These are phyloP conservation scores for Timema cristinae DNA, from an alignment of 2,888 invertebrate genomes.

Conservation along the genomic window DNA sequence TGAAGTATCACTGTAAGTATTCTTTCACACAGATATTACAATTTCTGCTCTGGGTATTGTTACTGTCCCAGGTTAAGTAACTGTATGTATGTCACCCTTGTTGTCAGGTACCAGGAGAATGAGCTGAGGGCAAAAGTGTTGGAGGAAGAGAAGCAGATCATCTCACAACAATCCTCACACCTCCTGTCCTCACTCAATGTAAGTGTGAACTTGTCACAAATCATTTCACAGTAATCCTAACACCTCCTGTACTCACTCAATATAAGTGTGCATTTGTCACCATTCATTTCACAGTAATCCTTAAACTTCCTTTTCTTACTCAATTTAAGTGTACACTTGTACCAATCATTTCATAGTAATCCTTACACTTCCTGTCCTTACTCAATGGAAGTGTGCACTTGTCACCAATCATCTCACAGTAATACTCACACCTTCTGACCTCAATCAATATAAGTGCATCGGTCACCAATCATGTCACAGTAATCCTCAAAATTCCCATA, in stretches of 20 bases:
- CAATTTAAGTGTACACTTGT: conserved; percentile 29
- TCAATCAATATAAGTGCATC: conserved; percentile 29
- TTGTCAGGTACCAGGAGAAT: conserved; percentile 29
- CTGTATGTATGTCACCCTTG: no score
- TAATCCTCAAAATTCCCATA: not conserved
- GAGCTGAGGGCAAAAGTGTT: conserved; percentile 30
- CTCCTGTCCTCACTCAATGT: conserved; percentile 30
- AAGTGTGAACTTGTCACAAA: conserved; percentile 15
- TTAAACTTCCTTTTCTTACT: conserved; percentile 28
- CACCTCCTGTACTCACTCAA: not conserved
- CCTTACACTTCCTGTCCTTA: not conserved
- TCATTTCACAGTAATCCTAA: not conserved
- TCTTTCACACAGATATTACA: no score
- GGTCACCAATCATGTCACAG: not conserved
- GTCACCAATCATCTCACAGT: conserved; percentile 29
- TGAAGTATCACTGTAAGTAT: no score
- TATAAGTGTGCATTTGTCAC: not conserved
- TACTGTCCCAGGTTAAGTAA: not conserved
- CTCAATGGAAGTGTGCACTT: no score
- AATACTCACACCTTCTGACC: conserved; percentile 29
- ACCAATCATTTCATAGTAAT: not conserved
- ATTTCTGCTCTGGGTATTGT: not conserved
- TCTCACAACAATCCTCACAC: conserved; percentile 30
- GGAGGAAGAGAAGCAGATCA: conserved; percentile 31
- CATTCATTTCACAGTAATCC: conserved; percentile 30